Conservation (phyloP, 1,140 invertebrate genomes). For the Drosophila sulfurigaster region DNA sequence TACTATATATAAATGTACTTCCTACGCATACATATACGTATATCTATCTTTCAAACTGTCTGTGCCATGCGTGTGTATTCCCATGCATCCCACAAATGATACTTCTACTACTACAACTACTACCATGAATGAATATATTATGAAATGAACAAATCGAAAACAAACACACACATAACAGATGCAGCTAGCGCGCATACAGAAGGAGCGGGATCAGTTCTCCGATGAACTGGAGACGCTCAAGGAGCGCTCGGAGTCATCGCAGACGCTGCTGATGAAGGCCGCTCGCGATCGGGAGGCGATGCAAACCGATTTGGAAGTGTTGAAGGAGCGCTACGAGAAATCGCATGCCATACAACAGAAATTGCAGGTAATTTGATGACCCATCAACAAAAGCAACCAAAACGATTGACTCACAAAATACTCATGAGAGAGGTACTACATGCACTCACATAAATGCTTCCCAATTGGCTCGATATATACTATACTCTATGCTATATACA, state of each 20-base stretch:
- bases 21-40: conserved; percentile 40
- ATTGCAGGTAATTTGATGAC: conserved; percentile 87
- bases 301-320: conserved; percentile 93
- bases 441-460: conserved; percentile 15
- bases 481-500: conserved; percentile 13
- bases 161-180: conserved; percentile 84
- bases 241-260: conserved; percentile 92
- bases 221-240: conserved; percentile 93
- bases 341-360: conserved; percentile 93
- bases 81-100: conserved; percentile 9
- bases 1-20: conserved; percentile 27
- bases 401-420: conserved; percentile 1
- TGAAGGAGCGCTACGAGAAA: conserved; percentile 95
- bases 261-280: conserved; percentile 92
- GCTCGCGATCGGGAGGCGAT: conserved; percentile 93
- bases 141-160: conserved; percentile 6
- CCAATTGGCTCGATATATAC: conserved; percentile 40
- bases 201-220: conserved; percentile 93
- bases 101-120: no score
- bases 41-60: conserved; percentile 75
- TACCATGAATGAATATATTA: conserved; percentile 4
- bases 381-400: conserved; percentile 2
- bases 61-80: conserved; percentile 31
- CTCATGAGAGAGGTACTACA: conserved; percentile 28
- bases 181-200: conserved; percentile 92